Evolutionary conservation across 2,797 vertebrate genomes (phyloP), one percentile per base, ranked within the genome.

Genomic region (Rhynchonycteris naso): DNA sequence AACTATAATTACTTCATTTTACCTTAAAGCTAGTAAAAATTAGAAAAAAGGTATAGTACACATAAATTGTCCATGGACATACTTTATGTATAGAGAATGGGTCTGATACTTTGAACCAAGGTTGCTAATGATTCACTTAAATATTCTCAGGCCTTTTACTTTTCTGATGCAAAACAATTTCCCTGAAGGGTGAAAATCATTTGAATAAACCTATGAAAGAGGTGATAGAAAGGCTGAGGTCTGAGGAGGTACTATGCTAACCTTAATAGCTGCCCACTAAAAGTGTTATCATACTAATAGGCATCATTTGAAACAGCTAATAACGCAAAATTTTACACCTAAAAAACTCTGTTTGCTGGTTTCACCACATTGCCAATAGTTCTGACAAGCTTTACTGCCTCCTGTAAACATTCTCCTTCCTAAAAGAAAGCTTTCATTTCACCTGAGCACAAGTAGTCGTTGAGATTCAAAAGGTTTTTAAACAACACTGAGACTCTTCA

Each of bases 151-250:
- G 71, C 24, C 82, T 93, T 85, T 80, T 80, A 78, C 88, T 88
- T 91, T 95, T 90, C 84, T 78, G 74, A 97, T 90, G 89, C 84
- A 95, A 96, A 97, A 96, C 75, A 85, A 50, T 96, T 96, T 97
- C 84, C 93, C 95, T 69, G 88, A 97, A 97, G 96, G 91, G 65
- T 94, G 66, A 95, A 96, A 96, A 97, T 96, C 94, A 96, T 94
- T 74, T 89, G 84, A 94, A 95, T 89, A 89, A 97, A 88, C 71
- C 82, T 96, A 95, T 96, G 95, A 97, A 96, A 90, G 74, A 96
- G 93, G 90, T 4, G 26, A 79, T 95, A 85, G 91, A 95, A 89
- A 94, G 84, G 84, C 84, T 80, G 81, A 89, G 95, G 84, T 84
- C 84, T 80, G 81, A 97, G 91, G 74, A 79, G 89, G 54, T 88